phyloP scores from a whole-genome alignment of 2,888 invertebrate genomes.

The Diploptera punctata region DNA sequence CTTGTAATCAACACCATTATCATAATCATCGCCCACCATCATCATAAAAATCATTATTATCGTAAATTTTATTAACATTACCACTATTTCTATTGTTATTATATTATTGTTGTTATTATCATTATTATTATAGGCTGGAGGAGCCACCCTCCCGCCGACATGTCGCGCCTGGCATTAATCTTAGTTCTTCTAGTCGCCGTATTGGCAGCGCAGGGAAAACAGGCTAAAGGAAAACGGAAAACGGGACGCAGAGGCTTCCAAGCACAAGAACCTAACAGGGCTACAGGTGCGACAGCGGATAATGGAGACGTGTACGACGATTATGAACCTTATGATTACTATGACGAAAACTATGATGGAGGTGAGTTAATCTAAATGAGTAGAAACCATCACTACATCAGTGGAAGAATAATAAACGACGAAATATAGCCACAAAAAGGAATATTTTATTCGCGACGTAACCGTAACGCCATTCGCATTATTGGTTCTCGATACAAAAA shows the following conservation, averaged over 20 bases:
- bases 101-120: no score
- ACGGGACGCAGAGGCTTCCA: not conserved
- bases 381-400: no score
- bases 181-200: slow-evolving; percentile 2
- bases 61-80: no score
- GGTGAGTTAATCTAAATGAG: not conserved
- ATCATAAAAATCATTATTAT: no score
- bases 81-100: no score
- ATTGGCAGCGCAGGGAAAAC: not conserved
- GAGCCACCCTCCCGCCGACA: not conserved
- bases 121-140: not conserved
- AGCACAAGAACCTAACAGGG: not conserved
- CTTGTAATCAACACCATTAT: no score
- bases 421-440: no score
- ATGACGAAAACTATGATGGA: not conserved
- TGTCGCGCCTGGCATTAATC: not conserved
- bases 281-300: not conserved
- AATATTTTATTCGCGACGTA: not conserved
- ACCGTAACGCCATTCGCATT: not conserved
- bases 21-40: no score
- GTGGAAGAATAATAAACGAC: no score
- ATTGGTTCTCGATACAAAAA: not conserved
- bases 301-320: not conserved
- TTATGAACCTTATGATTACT: not conserved
- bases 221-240: not conserved